These are phyloP conservation scores for Chaenocephalus aceratus DNA, from an alignment of 2,113 vertebrate species.

Conservation along the genomic window DNA sequence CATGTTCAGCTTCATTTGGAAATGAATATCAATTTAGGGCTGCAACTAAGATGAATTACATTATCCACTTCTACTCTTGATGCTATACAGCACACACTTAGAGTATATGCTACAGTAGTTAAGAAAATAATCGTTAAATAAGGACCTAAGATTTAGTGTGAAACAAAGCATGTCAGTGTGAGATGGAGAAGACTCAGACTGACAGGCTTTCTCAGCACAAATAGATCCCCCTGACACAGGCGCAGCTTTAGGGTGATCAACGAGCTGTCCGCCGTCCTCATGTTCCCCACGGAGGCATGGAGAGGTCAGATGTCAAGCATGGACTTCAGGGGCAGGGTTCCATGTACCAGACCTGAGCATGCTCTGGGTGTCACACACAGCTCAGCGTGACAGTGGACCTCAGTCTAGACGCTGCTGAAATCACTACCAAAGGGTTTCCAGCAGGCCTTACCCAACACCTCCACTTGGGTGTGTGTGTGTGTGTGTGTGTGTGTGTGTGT, in stretches of 20 bases:
- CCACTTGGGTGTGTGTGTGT: slow-evolving; percentile 30
- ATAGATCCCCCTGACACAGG: neutral
- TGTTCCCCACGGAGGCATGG: slow-evolving; percentile 46
- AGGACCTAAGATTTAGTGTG: neutral
- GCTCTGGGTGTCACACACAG: slow-evolving; percentile 5
- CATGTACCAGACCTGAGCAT: neutral
- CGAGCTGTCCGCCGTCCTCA: neutral
- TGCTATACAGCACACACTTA: neutral
- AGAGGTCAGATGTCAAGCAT: slow-evolving; percentile 31
- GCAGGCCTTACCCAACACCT: slow-evolving; percentile 45
- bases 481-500: too few species aligned
- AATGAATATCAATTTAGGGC: neutral
- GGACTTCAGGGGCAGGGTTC: neutral
- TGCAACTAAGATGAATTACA: neutral
- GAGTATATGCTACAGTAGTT: too few species aligned
- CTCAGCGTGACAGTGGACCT: slow-evolving; percentile 7
- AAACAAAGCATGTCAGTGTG: neutral
- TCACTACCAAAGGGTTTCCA: slow-evolving; percentile 69
- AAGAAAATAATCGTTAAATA: too few species aligned
- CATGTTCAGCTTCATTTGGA: neutral
- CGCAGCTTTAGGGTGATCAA: neutral
- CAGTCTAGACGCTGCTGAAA: slow-evolving; percentile 62
- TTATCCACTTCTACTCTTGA: too few species aligned
- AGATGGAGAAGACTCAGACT: neutral
- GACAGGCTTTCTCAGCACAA: neutral